These are phyloP conservation scores for Prenolepis imparis DNA, from an alignment of 2,888 invertebrate genomes.

Conservation along the genomic window DNA sequence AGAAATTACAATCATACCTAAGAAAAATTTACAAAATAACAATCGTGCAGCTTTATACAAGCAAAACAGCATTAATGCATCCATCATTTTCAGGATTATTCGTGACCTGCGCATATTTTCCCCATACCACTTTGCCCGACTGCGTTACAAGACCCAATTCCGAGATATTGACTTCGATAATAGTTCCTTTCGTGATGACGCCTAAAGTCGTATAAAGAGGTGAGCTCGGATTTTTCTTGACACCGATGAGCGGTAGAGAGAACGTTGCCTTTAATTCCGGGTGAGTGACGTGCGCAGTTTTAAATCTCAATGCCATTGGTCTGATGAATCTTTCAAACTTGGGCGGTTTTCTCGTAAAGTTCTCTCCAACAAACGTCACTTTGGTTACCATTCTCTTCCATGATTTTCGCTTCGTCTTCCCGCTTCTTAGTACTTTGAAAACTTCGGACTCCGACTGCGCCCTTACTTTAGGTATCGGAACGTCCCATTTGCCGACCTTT, in stretches of 20 bases:
- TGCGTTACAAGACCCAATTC: conserved; percentile 99
- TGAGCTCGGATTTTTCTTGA: conserved; percentile 99
- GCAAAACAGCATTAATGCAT: conserved; percentile 98
- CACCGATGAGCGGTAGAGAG: conserved; percentile 98
- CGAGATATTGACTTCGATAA: conserved; percentile 99
- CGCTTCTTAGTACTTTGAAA: conserved; percentile 96
- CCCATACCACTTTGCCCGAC: conserved; percentile 99
- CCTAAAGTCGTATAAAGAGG: conserved; percentile 98
- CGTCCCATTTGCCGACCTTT: conserved; percentile 99
- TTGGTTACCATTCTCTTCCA: conserved; percentile 99
- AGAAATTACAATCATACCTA: conserved; percentile 22
- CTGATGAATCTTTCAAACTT: conserved; percentile 99
- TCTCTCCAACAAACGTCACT: conserved; percentile 98
- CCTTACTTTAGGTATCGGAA: conserved; percentile 99
- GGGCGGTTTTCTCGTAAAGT: conserved; percentile 99
- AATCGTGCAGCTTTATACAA: conserved; percentile 90
- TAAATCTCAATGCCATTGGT: conserved; percentile 98
- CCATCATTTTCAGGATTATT: conserved; percentile 99
- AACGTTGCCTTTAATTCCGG: conserved; percentile 99
- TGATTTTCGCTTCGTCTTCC: conserved; percentile 97
- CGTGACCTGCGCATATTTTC: conserved; percentile 99
- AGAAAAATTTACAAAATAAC: neutral
- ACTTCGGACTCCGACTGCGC: conserved; percentile 99
- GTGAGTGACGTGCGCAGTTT: conserved; percentile 99
- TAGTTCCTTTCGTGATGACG: conserved; percentile 99